A percentile compares a stretch with the other conserved stretches of the same genome.
phyloP scores from a whole-genome alignment of 2,113 vertebrate genomes.

The Gracilinanus agilis region DNA sequence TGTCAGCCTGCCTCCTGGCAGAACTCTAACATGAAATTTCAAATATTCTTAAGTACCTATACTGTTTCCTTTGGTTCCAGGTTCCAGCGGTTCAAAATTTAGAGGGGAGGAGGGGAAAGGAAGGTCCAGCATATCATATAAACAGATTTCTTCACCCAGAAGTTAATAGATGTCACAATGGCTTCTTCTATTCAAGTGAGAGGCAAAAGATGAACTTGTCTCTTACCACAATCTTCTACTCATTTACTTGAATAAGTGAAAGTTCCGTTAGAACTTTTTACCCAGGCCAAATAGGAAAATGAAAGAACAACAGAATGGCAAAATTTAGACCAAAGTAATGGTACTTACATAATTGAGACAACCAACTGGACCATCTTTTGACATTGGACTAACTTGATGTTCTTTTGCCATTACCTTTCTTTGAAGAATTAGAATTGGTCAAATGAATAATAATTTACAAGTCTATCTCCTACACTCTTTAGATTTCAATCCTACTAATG shows the following conservation, averaged over 20 bases:
- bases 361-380: not conserved
- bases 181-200: not conserved
- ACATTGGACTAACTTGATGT: not conserved
- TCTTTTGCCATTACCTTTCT: not conserved
- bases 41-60: not conserved
- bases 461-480: not conserved
- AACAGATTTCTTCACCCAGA: not conserved
- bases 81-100: not conserved
- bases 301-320: not conserved
- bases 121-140: not conserved
- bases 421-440: not conserved
- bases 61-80: not conserved
- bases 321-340: slow-evolving; percentile 8
- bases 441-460: not conserved
- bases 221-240: not conserved
- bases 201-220: not conserved
- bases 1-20: not conserved
- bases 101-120: not conserved
- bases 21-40: not conserved
- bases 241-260: not conserved
- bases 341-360: slow-evolving; percentile 7
- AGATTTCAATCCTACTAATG: not conserved
- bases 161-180: not conserved
- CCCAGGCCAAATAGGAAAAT: slow-evolving; percentile 4
- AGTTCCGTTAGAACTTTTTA: not conserved